These are phyloP conservation scores for Echinops telfairi DNA, from an alignment of 2,113 vertebrate species.

Conservation along the genomic window DNA sequence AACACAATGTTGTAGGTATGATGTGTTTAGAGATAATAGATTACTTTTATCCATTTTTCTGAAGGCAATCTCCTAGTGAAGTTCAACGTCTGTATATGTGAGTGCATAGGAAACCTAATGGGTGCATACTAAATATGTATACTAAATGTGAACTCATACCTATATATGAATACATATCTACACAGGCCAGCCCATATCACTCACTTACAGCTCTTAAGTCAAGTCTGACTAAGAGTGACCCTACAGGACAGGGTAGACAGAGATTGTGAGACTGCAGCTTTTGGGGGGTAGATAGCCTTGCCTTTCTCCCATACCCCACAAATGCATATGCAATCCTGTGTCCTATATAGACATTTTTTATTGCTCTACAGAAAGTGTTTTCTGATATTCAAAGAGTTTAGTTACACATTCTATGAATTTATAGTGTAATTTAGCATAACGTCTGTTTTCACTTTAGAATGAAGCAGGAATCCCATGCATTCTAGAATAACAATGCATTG, in stretches of 20 bases:
- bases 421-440: slow-evolving; percentile 25
- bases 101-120: neutral
- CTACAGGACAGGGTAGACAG: too few species aligned
- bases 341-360: too few species aligned
- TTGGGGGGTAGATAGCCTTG: too few species aligned
- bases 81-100: neutral
- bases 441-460: slow-evolving; percentile 30
- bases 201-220: too few species aligned
- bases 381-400: slow-evolving; percentile 5
- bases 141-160: too few species aligned
- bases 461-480: neutral
- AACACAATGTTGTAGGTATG: neutral
- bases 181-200: too few species aligned
- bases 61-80: slow-evolving; percentile 23
- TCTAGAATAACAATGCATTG: neutral
- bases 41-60: slow-evolving; percentile 49
- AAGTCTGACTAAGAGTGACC: too few species aligned
- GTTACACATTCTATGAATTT: slow-evolving; percentile 31
- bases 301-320: too few species aligned
- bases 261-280: too few species aligned
- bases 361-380: neutral
- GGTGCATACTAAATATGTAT: too few species aligned
- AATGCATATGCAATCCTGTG: too few species aligned
- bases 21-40: neutral
- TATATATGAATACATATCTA: too few species aligned